Base-by-base conservation (phyloP, 2,113 vertebrate genomes). In the Phyllostomus discolor region DNA sequence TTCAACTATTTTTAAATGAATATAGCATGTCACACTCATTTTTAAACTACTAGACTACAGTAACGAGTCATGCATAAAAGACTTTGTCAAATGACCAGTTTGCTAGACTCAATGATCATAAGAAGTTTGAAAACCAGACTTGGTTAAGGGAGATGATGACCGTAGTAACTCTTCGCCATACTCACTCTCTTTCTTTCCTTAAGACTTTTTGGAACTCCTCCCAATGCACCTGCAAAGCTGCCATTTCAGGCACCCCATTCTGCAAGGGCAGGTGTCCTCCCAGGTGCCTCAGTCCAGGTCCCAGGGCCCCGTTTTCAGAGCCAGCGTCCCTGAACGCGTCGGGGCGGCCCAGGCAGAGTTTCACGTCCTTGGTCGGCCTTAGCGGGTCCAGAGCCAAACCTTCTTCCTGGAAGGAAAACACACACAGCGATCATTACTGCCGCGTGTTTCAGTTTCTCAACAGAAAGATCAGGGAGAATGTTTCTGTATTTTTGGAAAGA, bases 141-240 rank as follows among this genome's bases (percentile, higher is more conserved):
- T 95, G 15, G 7, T 43, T 52, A 1, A 20, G 33, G 16, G 57
- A 92, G 7, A 14, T 19, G 75, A 2, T 31, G 67, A 92, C 93
- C 90, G 16, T 33, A 76, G 14, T 46, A 9, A 48, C 19, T 43
- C 31, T 33, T 33, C 57, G 8, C 20, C 85, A 0, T 8, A 98
- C 98, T 98, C 98, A 99, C 98, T 98, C 95, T 98, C 96, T 98
- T 97, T 98, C 98, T 66, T 98, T 98, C 92, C 97, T 70, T 64
- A 98, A 91, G 85, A 97, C 92, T 96, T 98, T 98, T 73, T 98
- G 97, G 90, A 98, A 95, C 48, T 98, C 97, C 72, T 97, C 76
- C 96, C 98, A 95, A 83, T 91, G 97, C 38, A 95, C 95, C 82
- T 96, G 97, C 28, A 95, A 82, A 78, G 97, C 24, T 54, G 98